Evolutionary conservation across 2,113 vertebrate species (phyloP).

Genomic region (Ailuropoda melanoleuca): DNA sequence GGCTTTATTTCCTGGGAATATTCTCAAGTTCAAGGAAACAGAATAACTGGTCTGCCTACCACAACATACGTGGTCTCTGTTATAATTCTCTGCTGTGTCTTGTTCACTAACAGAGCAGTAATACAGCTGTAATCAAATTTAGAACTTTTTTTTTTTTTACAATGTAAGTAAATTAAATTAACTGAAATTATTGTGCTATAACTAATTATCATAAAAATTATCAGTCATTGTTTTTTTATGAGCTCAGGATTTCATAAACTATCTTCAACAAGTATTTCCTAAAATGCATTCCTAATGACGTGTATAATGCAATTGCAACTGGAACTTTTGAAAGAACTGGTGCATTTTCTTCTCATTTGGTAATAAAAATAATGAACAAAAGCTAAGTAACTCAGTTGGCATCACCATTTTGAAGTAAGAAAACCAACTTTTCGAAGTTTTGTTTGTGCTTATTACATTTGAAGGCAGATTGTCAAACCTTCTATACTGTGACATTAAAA

Average conservation of each 20-base stretch:
- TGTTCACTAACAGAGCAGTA: not conserved
- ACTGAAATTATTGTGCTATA: constrained; percentile 32
- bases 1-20: constrained; percentile 19
- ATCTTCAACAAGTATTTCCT: not conserved
- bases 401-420: constrained; percentile 8
- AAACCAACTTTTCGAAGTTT: constrained; percentile 23
- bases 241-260: constrained; percentile 36
- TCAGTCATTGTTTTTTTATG: not conserved
- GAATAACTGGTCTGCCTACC: not conserved
- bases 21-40: not conserved
- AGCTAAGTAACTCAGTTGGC: not conserved
- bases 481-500: not conserved
- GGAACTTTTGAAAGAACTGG: constrained; percentile 33
- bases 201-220: not conserved
- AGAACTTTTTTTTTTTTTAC: not conserved
- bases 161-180: constrained; percentile 39
- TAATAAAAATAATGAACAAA: constrained; percentile 37
- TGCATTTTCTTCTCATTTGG: constrained; percentile 8
- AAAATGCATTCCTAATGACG: not conserved
- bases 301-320: not conserved
- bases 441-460: constrained; percentile 7
- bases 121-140: not conserved
- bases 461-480: not conserved
- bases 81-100: not conserved
- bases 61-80: not conserved